phyloP scores from a whole-genome alignment of 2,797 vertebrate genomes.

The Malurus leucopterus region DNA sequence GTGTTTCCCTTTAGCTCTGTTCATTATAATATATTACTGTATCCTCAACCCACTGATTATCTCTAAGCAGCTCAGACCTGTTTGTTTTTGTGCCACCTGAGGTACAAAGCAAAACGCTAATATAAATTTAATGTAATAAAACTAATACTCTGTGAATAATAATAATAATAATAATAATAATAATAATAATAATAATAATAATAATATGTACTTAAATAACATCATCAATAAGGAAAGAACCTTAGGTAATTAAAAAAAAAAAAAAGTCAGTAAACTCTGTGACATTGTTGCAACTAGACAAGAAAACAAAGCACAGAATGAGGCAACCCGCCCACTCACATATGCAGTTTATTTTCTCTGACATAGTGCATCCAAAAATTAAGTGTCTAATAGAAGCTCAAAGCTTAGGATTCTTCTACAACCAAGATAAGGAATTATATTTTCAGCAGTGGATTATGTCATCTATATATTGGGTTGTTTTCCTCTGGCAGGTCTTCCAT shows the following conservation, averaged over 20 bases:
- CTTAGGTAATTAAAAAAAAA: not conserved
- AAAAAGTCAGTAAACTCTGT: not conserved
- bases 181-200: not conserved
- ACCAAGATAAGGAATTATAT: not conserved
- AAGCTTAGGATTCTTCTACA: not conserved
- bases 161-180: not conserved
- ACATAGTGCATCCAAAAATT: not conserved
- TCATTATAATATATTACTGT: not conserved
- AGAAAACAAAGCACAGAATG: not conserved
- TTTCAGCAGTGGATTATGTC: not conserved
- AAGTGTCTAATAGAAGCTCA: not conserved
- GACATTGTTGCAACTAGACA: not conserved
- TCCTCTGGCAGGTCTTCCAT: not conserved
- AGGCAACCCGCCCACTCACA: accelerated
- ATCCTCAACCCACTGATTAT: not conserved
- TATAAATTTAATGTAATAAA: not conserved
- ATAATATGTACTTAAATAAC: not conserved
- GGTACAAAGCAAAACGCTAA: not conserved
- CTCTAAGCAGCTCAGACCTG: not conserved
- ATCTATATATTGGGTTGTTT: not conserved
- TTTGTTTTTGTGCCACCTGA: not conserved
- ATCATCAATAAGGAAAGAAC: not conserved
- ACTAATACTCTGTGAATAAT: not conserved
- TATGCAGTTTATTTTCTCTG: not conserved
- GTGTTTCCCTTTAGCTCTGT: not conserved